Base-by-base conservation (phyloP, 2,888 invertebrate genomes). In the Tetheella fluctuosa region DNA sequence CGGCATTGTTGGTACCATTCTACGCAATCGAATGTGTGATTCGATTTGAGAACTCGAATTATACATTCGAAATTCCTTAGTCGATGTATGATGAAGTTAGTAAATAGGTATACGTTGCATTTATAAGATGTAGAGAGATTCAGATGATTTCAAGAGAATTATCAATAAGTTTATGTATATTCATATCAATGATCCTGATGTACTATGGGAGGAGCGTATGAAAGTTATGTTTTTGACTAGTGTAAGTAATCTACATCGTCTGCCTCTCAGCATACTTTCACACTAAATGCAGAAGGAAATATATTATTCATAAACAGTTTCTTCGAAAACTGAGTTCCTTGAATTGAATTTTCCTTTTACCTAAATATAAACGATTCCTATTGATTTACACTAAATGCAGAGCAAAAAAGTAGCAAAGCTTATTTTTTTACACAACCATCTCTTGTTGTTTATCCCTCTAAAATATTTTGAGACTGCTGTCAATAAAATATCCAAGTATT, bases 1-100 rank as follows among this genome's bases (percentile, higher is more conserved):
- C 59, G 65, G 60, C 62, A 67, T 67, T 64, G 64, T 57, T 15
- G 55, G 34, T 34, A 20, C 48, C 7, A 17, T 25, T 55, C 55
- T 28, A 55, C 28, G 37, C 55, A 55, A 34, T 34, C 23, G 55
- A 34, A 34, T 17, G 12, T 55, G 55, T 55, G 55, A 34, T 55
- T 20, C 37, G 55, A 55, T 55, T 34, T 37, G 34, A 10, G 48
- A 48, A 20, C 10, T 37, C 34, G 55, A 55, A 55, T 55, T 55
- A 20, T 55, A 55, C 55, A 23, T 55, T 17, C 13, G 12, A 55
- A 55, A 55, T 55, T 23, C 55, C 23, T 34, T 30, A 54, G 54
- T 30, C 28, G n/a, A 30, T 3, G 39, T 55, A 10, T 3, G 48
- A 10, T 48, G 17, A 20, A n/a, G 20, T 48, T 7, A n/a, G n/a